Percentiles rank a stretch among this genome's conserved stretches.
Conservation (phyloP, 2,113 vertebrate species). For the Typhlomys cinereus region DNA sequence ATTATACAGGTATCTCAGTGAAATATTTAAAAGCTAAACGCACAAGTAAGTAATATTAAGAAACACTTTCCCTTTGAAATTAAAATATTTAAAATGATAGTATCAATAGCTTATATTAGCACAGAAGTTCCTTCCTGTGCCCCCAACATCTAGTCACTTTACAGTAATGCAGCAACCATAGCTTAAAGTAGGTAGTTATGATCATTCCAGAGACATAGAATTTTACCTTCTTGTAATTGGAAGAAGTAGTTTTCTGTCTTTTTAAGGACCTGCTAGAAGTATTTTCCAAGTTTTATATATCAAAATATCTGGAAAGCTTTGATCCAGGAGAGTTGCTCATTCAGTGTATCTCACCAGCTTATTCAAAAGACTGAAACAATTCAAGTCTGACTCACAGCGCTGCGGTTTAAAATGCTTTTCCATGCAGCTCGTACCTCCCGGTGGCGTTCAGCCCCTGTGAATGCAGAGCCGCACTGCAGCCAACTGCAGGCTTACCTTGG, state of each 20-base stretch:
- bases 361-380: not conserved
- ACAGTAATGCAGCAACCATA: not conserved
- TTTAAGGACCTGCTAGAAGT: not conserved
- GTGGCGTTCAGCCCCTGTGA: not conserved
- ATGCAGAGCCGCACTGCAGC: not conserved
- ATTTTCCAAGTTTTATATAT: constrained; percentile 45
- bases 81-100: not conserved
- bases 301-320: not conserved
- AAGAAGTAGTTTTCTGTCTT: not conserved
- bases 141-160: not conserved
- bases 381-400: not conserved
- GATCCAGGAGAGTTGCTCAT: not conserved
- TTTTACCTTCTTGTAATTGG: not conserved
- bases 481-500: constrained; percentile 74
- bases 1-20: not conserved
- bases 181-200: not conserved
- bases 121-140: not conserved
- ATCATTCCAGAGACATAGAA: not conserved
- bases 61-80: not conserved
- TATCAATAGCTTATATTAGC: not conserved
- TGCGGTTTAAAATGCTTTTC: not conserved
- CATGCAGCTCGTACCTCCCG: not conserved
- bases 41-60: constrained; percentile 42
- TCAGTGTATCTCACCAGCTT: not conserved
- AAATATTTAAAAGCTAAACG: constrained; percentile 38